Percentiles rank a stretch among this genome's conserved stretches.
phyloP scores from a whole-genome alignment of 64 coral and sea anemone species.

The Catalaphyllia jardinei region DNA sequence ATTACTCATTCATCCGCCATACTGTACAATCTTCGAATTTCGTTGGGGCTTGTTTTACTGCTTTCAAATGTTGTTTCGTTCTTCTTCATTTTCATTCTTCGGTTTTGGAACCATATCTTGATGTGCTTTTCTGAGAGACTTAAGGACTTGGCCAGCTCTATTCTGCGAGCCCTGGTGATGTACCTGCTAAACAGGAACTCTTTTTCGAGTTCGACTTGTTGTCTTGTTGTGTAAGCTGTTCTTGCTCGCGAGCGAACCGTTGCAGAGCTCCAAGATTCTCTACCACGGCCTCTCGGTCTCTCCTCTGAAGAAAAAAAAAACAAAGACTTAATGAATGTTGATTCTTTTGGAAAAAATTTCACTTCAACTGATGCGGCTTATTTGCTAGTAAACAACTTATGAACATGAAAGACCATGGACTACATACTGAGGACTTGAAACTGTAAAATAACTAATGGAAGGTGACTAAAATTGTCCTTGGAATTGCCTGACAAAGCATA shows the following conservation, averaged over 20 bases:
- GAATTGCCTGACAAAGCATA: constrained; percentile 26
- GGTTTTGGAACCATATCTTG: constrained; percentile 95
- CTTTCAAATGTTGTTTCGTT: constrained; percentile 63
- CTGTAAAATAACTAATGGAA: neutral
- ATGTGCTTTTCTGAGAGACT: constrained; percentile 91
- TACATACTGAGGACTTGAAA: neutral
- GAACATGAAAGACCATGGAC: neutral
- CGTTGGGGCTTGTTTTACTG: constrained; percentile 63
- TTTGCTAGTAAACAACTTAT: neutral
- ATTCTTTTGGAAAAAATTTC: neutral
- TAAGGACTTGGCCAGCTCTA: constrained; percentile 78
- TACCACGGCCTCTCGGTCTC: constrained; percentile 36
- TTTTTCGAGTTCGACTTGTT: constrained; percentile 89
- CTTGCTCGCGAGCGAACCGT: constrained; percentile 78
- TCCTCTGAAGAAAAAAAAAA: constrained; percentile 1
- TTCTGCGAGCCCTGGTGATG: constrained; percentile 71
- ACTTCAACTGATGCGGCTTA: neutral
- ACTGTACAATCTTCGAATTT: constrained; percentile 76
- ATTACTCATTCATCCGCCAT: constrained; percentile 37
- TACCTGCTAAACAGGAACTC: constrained; percentile 86
- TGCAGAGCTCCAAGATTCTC: constrained; percentile 77
- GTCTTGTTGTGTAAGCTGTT: constrained; percentile 82
- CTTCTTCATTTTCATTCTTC: constrained; percentile 96
- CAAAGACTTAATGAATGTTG: neutral
- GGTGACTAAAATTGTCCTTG: neutral